Evolutionary conservation across 2,113 vertebrate genomes (phyloP).

Genomic region (Tenebrosternarchus preto): DNA sequence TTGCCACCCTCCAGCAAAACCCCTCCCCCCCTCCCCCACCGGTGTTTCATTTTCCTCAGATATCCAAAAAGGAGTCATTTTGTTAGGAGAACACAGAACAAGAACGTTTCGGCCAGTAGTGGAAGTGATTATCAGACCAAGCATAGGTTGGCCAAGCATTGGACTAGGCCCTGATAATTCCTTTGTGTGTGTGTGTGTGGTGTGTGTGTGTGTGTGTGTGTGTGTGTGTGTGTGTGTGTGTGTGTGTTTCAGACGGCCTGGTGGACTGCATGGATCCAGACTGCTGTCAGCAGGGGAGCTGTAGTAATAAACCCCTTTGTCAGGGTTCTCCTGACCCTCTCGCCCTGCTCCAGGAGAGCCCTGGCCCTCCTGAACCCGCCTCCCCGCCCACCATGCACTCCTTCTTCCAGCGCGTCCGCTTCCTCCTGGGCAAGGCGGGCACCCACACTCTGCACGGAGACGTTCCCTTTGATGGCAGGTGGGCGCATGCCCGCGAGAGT

Average conservation of each 20-base stretch:
- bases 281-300: conserved; percentile 91
- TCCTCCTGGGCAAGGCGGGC: conserved; percentile 91
- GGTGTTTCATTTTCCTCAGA: not conserved
- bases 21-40: too few species aligned
- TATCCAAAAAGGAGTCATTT: not conserved
- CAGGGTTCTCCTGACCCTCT: conserved; percentile 92
- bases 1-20: not conserved
- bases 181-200: too few species aligned
- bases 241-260: conserved; percentile 82
- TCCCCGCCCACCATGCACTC: conserved; percentile 76
- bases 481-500: not conserved
- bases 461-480: conserved; percentile 92
- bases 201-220: too few species aligned
- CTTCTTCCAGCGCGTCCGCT: conserved; percentile 89
- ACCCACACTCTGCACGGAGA: conserved; percentile 92
- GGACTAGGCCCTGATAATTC: not conserved
- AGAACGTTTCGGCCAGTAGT: not conserved
- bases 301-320: conserved; percentile 86
- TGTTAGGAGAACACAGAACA: not conserved
- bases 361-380: conserved; percentile 78
- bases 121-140: too few species aligned
- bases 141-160: too few species aligned
- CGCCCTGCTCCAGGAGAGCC: conserved; percentile 82
- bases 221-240: too few species aligned
- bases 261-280: conserved; percentile 94